A percentile compares a stretch with the other conserved stretches of the same genome.
These are phyloP conservation scores for Oreocharis arfaki DNA, from an alignment of 2,113 vertebrate species.

Conservation along the genomic window DNA sequence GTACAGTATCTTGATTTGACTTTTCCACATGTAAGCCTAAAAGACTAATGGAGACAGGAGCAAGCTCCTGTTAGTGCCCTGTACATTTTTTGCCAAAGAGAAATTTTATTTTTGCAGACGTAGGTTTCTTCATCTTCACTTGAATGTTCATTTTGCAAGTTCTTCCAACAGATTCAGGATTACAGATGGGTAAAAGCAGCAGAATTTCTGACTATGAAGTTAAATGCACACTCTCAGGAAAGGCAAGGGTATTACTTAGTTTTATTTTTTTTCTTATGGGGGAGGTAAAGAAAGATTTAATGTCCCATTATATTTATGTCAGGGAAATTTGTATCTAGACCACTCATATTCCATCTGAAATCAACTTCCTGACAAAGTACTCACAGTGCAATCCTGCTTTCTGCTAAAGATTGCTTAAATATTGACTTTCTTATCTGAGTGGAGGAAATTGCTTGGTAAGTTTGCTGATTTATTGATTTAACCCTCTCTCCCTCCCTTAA, in stretches of 20 bases:
- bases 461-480: not conserved
- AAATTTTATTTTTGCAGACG: not conserved
- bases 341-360: not conserved
- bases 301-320: not conserved
- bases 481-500: not conserved
- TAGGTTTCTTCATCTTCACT: not conserved
- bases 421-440: not conserved
- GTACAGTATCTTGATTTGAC: not conserved
- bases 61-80: not conserved
- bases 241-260: not conserved
- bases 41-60: not conserved
- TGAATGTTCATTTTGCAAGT: constrained; percentile 1
- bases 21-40: not conserved
- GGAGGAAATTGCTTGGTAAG: not conserved
- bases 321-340: not conserved
- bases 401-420: constrained; percentile 16
- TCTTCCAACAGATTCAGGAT: not conserved
- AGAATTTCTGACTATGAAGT: not conserved
- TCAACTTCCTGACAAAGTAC: not conserved
- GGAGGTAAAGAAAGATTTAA: not conserved
- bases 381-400: not conserved
- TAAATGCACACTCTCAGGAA: constrained; percentile 26
- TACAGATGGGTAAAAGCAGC: not conserved
- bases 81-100: not conserved
- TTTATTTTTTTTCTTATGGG: not conserved